Evolutionary conservation across 2,797 vertebrate species (phyloP), one percentile per base, ranked within the genome.

Genomic region (Champsocephalus gunnari): DNA sequence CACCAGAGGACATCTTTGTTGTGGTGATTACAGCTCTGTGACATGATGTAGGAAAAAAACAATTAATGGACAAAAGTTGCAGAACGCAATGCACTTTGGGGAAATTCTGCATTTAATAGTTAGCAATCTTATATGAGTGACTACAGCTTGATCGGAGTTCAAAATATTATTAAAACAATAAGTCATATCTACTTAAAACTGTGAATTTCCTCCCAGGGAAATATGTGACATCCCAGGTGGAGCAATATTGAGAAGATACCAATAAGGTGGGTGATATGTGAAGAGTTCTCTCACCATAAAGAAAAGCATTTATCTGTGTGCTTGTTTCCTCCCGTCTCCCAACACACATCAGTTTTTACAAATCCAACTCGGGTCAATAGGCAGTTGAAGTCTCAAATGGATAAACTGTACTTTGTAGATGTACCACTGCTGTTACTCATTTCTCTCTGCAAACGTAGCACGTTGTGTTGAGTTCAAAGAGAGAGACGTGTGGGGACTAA

Each of bases 1-100:
- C 89, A 92, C 80, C 55, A 1, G 85, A 93, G 92, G 88, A 92
- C 88, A 86, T 91, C 87, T 87, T 91, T 89, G 86, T 91, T 86
- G 86, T 91, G 90, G 79, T 92, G 88, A 93, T 93, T 90, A 85
- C 73, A 73, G 77, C 75, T 83, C 86, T 80, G 70, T 79, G 70
- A 89, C 91, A 91, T 91, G 86, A 89, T 88, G 89, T 71, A 86
- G 83, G 4, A 28, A 28, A 93, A 86, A 86, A 89, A 87, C 87
- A 89, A 82, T 82, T 75, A 90, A 92, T 76, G 67, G 82, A 74
- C 75, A 72, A 86, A 90, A 83, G 84, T 91, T 90, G 84, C 66
- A 77, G 80, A 14, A 43, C 83, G 82, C 68, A 65, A 65, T 67
- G 71, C 80, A 83, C 73, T 63, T 38, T 74, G 78, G 83, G 84